phyloP scores from a whole-genome alignment of 2,888 invertebrate species.

The Panzeria rudis region DNA sequence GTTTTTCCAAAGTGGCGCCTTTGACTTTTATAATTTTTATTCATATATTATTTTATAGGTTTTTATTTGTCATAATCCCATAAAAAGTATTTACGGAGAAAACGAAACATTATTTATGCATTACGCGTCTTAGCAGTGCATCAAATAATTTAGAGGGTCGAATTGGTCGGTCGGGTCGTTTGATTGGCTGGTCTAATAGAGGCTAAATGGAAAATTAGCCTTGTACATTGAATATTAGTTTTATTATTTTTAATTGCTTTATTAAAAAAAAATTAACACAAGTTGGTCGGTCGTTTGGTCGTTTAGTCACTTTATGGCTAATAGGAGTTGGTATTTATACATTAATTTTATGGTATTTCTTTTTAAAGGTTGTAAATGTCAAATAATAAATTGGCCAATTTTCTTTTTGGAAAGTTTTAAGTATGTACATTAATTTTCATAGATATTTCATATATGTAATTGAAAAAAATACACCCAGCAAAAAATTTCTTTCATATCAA shows the following conservation, averaged over 20 bases:
- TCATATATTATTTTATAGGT: constrained; percentile 58
- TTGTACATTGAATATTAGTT: constrained; percentile 45
- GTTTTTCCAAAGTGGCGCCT: constrained; percentile 60
- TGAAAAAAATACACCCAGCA: too few relatives aligned
- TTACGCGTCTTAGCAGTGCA: constrained; percentile 48
- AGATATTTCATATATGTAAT: not conserved
- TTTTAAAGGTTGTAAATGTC: not conserved
- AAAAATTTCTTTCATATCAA: too few relatives aligned
- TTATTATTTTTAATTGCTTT: constrained; percentile 48
- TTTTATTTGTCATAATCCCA: constrained; percentile 64
- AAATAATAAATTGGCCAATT: not conserved
- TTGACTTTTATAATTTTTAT: constrained; percentile 65
- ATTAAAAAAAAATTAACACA: not conserved
- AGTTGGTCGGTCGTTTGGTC: not conserved
- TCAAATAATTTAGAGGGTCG: constrained; percentile 40
- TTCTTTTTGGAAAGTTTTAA: not conserved
- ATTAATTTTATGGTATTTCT: not conserved
- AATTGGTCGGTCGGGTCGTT: not conserved
- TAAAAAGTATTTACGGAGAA: constrained; percentile 32
- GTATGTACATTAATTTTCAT: not conserved
- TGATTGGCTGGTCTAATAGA: constrained; percentile 29
- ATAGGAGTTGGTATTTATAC: not conserved
- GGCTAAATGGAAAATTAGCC: constrained; percentile 48
- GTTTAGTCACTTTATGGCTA: not conserved
- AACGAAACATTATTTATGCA: constrained; percentile 65